phyloP scores from a whole-genome alignment of 2,888 invertebrate species.

The Drosophila picticornis region DNA sequence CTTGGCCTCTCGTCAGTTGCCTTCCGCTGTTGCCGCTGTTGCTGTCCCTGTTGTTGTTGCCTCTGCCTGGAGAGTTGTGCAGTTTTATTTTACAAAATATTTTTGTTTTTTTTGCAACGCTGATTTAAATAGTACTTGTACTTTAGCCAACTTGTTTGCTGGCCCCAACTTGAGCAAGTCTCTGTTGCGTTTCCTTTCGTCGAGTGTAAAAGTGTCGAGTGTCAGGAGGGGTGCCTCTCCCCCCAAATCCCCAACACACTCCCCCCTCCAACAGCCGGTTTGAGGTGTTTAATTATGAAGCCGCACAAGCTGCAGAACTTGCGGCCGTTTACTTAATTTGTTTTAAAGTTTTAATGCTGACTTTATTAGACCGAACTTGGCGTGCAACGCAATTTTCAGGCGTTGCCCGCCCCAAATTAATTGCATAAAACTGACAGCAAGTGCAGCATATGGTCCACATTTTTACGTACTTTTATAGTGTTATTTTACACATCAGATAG shows the following conservation, averaged over 20 bases:
- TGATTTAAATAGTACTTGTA: slow-evolving; percentile 72
- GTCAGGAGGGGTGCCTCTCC: background rate
- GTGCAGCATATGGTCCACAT: slow-evolving; percentile 24
- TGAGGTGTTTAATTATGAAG: slow-evolving; percentile 65
- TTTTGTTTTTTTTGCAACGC: slow-evolving; percentile 28
- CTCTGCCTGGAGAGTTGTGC: slow-evolving; percentile 31
- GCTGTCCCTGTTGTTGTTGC: background rate
- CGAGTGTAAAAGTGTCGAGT: slow-evolving; percentile 49
- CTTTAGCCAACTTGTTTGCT: slow-evolving; percentile 56
- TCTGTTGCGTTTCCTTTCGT: slow-evolving; percentile 38
- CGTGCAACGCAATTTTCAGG: slow-evolving; percentile 26
- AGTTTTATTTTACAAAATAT: slow-evolving; percentile 28
- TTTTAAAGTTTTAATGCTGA: slow-evolving; percentile 59
- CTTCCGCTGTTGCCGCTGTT: slow-evolving; percentile 25
- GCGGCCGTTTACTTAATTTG: slow-evolving; percentile 70
- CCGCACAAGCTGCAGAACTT: slow-evolving; percentile 50
- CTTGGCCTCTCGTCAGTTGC: slow-evolving; percentile 47
- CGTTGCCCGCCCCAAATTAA: slow-evolving; percentile 23
- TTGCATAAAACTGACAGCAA: slow-evolving; percentile 26
- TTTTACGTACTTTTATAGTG: background rate
- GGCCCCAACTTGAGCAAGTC: slow-evolving; percentile 48
- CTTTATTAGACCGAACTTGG: slow-evolving; percentile 41
- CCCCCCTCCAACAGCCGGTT: background rate
- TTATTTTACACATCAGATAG: background rate
- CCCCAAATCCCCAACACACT: no score